phyloP scores from a whole-genome alignment of 30 jellyfish, hydroid and myxozoan genomes.

The Pseudorhiza aurosa region DNA sequence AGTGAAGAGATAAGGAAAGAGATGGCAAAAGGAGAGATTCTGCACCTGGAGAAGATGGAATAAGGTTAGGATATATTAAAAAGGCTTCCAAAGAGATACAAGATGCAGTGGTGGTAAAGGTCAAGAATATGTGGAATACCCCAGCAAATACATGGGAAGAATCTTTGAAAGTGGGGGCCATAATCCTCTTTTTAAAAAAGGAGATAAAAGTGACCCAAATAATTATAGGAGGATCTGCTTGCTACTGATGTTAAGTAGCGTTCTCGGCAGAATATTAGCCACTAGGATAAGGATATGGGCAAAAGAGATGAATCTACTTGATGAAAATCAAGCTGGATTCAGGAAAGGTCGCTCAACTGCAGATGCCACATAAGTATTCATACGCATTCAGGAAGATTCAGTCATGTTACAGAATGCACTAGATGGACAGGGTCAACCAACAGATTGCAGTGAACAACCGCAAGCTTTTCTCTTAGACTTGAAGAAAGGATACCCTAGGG shows the following conservation, averaged over 20 bases:
- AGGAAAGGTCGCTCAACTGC: neutral
- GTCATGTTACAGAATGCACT: neutral
- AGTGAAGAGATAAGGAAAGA: neutral
- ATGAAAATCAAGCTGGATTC: neutral
- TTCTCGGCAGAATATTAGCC: neutral
- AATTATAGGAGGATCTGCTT: neutral
- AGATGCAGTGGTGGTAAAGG: neutral
- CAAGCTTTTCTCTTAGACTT: neutral
- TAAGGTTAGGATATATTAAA: neutral
- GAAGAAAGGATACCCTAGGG: neutral
- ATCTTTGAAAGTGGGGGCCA: too few species aligned
- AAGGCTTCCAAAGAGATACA: neutral
- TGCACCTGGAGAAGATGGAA: constrained; percentile 2
- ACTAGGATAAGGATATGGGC: neutral
- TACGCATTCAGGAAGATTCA: constrained; percentile 1
- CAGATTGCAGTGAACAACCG: neutral
- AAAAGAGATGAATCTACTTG: neutral
- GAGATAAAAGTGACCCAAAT: neutral
- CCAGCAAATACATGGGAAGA: too few species aligned
- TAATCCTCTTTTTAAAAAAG: neutral
- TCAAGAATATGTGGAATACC: neutral
- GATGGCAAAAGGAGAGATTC: neutral
- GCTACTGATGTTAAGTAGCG: neutral
- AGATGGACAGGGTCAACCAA: neutral
- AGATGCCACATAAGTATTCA: neutral